These are phyloP conservation scores for Lagorchestes hirsutus DNA, from an alignment of 2,797 vertebrate genomes.

Conservation along the genomic window DNA sequence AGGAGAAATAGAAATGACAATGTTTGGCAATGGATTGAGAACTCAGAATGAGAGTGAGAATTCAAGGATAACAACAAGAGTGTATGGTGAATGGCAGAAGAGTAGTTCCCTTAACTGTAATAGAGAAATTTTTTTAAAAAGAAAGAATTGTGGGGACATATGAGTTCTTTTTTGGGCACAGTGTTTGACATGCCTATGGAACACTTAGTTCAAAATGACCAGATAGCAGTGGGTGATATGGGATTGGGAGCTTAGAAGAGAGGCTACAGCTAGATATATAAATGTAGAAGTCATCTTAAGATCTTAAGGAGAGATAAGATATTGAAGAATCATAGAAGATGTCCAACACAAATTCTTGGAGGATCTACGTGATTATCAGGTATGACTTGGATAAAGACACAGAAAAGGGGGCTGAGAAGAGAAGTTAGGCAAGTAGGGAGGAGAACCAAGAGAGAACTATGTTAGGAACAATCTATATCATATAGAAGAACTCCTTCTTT, in stretches of 20 bases:
- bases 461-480: not conserved
- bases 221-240: not conserved
- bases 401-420: not conserved
- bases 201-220: not conserved
- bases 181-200: not conserved
- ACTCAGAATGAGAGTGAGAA: not conserved
- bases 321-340: not conserved
- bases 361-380: not conserved
- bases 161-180: not conserved
- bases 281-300: not conserved
- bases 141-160: not conserved
- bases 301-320: not conserved
- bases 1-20: not conserved
- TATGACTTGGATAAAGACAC: not conserved
- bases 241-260: not conserved
- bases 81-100: not conserved
- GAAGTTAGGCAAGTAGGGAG: not conserved
- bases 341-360: not conserved
- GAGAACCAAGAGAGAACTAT: not conserved
- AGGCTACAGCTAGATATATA: not conserved
- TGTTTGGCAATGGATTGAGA: not conserved
- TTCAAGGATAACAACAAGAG: not conserved
- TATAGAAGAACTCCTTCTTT: not conserved
- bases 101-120: not conserved
- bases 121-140: not conserved